phyloP scores from a whole-genome alignment of 2,113 vertebrate species.

The Gadus macrocephalus region DNA sequence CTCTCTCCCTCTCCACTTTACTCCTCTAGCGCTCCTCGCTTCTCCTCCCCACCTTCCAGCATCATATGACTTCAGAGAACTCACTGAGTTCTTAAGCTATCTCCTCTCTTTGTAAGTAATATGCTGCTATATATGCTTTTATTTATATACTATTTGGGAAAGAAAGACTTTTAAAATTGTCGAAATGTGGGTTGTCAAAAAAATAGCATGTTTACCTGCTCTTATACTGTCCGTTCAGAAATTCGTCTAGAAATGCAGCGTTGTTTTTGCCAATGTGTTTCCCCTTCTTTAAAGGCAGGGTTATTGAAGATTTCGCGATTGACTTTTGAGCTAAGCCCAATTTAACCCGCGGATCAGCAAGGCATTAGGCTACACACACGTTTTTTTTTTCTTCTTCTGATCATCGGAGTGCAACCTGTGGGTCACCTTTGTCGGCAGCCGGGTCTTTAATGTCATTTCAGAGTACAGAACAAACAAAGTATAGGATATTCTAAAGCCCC shows the following conservation, averaged over 20 bases:
- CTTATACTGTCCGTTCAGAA: no score
- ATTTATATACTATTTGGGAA: not conserved
- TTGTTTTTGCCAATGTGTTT: no score
- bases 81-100: slow-evolving; percentile 91
- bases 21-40: slow-evolving; percentile 30
- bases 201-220: no score
- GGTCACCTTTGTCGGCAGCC: slow-evolving; percentile 14
- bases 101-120: slow-evolving; percentile 94
- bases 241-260: no score
- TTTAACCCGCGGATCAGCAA: no score
- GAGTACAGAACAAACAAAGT: slow-evolving; percentile 4
- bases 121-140: slow-evolving; percentile 72
- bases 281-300: no score
- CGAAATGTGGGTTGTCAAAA: no score
- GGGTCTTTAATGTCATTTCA: slow-evolving; percentile 13
- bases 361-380: no score
- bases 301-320: no score
- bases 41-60: slow-evolving; percentile 81
- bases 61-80: slow-evolving; percentile 82
- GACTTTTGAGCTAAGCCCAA: no score
- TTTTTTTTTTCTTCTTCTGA: not conserved
- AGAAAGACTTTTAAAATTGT: not conserved
- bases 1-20: slow-evolving; percentile 35
- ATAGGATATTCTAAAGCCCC: not conserved
- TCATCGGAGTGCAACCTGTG: slow-evolving; percentile 31